Base-by-base conservation (phyloP, 2,113 vertebrate genomes). In the Leucosticte australis region DNA sequence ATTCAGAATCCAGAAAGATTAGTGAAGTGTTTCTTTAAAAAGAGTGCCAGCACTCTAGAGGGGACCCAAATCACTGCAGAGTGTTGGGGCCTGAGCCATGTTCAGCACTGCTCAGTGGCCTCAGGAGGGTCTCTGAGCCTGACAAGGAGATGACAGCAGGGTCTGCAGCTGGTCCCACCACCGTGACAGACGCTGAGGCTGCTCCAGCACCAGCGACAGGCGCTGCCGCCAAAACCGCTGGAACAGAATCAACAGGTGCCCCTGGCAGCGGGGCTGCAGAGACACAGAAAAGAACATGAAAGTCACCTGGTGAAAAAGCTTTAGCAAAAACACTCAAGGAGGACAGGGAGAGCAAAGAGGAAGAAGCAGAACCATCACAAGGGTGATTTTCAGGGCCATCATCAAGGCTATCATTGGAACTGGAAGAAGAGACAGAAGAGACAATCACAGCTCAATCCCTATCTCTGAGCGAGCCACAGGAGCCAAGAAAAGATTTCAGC, bases 131-230 rank as follows among this genome's bases (percentile, higher is more conserved):
- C 47, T 73, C 33, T 53, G 33, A 21, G 21, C 20, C 8, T 26
- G 47, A 7, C 47, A 52, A 0, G 10, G 47, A 41, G 44, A 19
- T 30, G 56, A 15, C 37, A 44, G 10, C 13, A 31, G 20, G 26
- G 13, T 11, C 55, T 60, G 67, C 44, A 70, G 28, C 64, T 69
- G 64, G 28, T 57, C 17, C 11, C 30, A n/a, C 14, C 11, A 17
- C 37, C 0, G 12, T 44, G 67, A 10, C 16, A 15, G 37, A 35
- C 18, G 1, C 53, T 17, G 23, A 1, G 2, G 19, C 44, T 60
- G 44, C 37, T 44, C 20, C 65, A 15, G 2, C 0, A 4, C 65
- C 55, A 13, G 37, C 1, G 5, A 3, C 15, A 1, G 55, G 35
- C 55, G 5, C 65, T 50, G 24, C 55, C 20, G 1, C 56, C 15